Evolutionary conservation across 2,888 invertebrate species (phyloP), one percentile per base, ranked within the genome.

Genomic region (Brenthis hecate): DNA sequence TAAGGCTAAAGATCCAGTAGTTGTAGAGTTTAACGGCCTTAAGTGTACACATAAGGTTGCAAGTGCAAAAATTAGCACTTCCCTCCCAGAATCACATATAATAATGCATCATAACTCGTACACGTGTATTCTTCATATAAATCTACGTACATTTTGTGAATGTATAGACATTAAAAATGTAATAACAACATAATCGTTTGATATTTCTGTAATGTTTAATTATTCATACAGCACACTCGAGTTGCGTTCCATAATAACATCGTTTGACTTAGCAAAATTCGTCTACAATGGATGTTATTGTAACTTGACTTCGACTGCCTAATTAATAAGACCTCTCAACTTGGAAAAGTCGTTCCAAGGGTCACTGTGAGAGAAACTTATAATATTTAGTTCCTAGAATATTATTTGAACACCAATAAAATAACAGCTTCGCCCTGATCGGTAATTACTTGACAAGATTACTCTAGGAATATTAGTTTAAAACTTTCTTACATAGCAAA

Each of bases 51-150:
- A 53, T 61, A 64, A 47, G 53, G 67, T 57, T 69, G 67, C 62
- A 69, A 62, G 72, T 72, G 72, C 62, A 72, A 69, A 67, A 72
- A 72, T 72, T 69, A 72, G 57, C 72, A 55, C 67, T 50, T 32
- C 4, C 61, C 48, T 65, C 62, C 68, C 53, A 36, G 54, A 58
- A 58, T 57, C 62, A 61, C 48, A 60, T 56, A 19, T 23, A 63
- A 16, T 50, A 60, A 60, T 50, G 28, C 28, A 47, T 58, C 19
- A 14, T 32, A 13, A 32, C 50, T 3, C 14, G 32, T 28, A 28
- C n/a, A 47, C 43, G 16, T 16, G n/a, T 23, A 16, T 13, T 58
- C 6, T 8, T 14, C 61, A 43, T 36, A 23, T 47, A 47, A 43
- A 57, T 14, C 5, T 36, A 43, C n/a, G 19, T 16, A 56, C 8